Evolutionary conservation across 2,888 invertebrate genomes (phyloP).

Genomic region (Idaea aversata): DNA sequence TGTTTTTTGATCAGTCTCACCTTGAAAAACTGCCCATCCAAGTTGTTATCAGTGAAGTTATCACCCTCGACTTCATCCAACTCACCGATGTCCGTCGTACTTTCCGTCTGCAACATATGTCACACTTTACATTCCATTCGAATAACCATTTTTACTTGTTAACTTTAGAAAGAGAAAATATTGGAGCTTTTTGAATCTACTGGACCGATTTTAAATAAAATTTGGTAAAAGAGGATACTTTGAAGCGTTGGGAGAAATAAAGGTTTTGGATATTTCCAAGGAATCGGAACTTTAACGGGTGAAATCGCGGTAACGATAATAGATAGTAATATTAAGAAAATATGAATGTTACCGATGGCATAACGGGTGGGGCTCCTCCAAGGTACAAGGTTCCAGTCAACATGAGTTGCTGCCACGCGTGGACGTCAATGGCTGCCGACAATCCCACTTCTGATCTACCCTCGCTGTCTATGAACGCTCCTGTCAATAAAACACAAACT

Average conservation of each 20-base stretch:
- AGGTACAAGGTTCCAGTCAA: constrained; percentile 63
- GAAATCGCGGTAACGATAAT: constrained; percentile 8
- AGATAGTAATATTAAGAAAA: constrained; percentile 7
- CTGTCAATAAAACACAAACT: constrained; percentile 25
- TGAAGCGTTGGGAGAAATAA: too few relatives aligned
- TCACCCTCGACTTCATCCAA: constrained; percentile 65
- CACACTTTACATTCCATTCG: too few relatives aligned
- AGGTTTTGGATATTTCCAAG: too few relatives aligned
- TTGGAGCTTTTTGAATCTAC: too few relatives aligned
- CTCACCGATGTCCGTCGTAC: constrained; percentile 51
- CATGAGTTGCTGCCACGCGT: constrained; percentile 74
- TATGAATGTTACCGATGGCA: constrained; percentile 23
- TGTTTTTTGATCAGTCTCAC: constrained; percentile 32
- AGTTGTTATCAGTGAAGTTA: constrained; percentile 57
- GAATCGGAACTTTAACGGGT: too few relatives aligned
- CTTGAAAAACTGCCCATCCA: constrained; percentile 72
- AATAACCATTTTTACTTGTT: too few relatives aligned
- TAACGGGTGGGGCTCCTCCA: constrained; percentile 51
- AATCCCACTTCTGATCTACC: constrained; percentile 76
- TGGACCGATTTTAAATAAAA: too few relatives aligned
- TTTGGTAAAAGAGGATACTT: too few relatives aligned
- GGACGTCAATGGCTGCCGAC: constrained; percentile 67
- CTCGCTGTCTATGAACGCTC: constrained; percentile 64
- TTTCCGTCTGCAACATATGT: constrained; percentile 44
- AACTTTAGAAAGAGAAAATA: too few relatives aligned